Percentiles rank a stretch among this genome's conserved stretches.
These are phyloP conservation scores for Oedothorax gibbosus DNA, from an alignment of 1,140 invertebrate species.

Conservation along the genomic window DNA sequence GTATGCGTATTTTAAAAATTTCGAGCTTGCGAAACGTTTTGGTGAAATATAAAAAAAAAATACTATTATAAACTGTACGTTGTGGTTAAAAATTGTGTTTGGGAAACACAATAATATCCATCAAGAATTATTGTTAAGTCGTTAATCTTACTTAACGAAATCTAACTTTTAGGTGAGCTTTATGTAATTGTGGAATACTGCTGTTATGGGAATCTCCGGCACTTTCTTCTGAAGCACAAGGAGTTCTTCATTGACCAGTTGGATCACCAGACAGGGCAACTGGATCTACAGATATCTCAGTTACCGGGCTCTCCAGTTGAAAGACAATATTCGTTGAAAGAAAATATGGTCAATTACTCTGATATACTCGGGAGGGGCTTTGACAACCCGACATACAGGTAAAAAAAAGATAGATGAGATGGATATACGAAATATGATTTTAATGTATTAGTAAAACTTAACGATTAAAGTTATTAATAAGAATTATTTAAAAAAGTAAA, in stretches of 20 bases:
- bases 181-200: constrained; percentile 95
- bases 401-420: constrained; percentile 5
- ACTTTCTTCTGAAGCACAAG: constrained; percentile 83
- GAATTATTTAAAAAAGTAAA: no score
- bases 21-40: no score
- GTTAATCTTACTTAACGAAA: no score
- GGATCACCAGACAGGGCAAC: constrained; percentile 68
- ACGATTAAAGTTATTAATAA: no score
- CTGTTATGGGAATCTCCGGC: constrained; percentile 87
- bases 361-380: constrained; percentile 45
- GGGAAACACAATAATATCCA: no score
- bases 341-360: constrained; percentile 24
- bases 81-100: no score
- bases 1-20: no score
- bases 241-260: constrained; percentile 85
- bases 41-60: no score
- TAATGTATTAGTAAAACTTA: no score
- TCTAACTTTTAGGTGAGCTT: constrained; percentile 77
- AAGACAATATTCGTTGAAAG: not conserved
- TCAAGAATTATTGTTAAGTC: no score
- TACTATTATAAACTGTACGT: no score
- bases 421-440: no score
- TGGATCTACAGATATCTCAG: constrained; percentile 56
- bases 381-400: constrained; percentile 56
- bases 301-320: constrained; percentile 30